Evolutionary conservation across 2,797 vertebrate species (phyloP).

Genomic region (Peromyscus melanophrys): DNA sequence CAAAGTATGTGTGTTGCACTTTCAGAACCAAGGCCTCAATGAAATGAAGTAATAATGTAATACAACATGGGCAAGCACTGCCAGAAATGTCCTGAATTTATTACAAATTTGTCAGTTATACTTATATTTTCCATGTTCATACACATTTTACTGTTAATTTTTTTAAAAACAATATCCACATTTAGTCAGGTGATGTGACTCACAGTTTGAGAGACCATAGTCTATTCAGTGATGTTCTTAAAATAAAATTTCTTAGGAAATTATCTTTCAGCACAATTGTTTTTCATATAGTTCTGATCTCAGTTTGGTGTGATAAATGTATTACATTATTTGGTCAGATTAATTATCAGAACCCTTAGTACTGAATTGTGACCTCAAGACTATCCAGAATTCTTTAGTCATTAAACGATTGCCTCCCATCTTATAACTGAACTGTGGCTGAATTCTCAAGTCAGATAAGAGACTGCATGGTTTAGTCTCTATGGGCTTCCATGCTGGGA

Average conservation of each 20-base stretch:
- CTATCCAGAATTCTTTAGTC: neutral
- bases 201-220: neutral
- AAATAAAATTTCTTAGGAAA: neutral
- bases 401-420: constrained; percentile 25
- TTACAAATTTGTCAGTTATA: neutral
- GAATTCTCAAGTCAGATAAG: constrained; percentile 14
- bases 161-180: neutral
- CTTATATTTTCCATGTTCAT: neutral
- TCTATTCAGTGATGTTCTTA: neutral
- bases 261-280: neutral
- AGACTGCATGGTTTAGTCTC: neutral
- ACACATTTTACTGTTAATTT: neutral
- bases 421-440: neutral
- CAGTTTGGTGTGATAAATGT: neutral
- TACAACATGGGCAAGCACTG: neutral
- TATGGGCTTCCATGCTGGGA: constrained; percentile 1
- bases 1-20: neutral
- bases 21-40: neutral
- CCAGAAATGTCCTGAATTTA: neutral
- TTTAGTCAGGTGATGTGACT: neutral
- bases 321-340: neutral
- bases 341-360: neutral
- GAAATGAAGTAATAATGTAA: too few relatives aligned
- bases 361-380: neutral
- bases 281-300: constrained; percentile 22